Percentiles rank a stretch among this genome's conserved stretches.
Conservation (phyloP, 2,797 vertebrate genomes). For the Mus minutoides region DNA sequence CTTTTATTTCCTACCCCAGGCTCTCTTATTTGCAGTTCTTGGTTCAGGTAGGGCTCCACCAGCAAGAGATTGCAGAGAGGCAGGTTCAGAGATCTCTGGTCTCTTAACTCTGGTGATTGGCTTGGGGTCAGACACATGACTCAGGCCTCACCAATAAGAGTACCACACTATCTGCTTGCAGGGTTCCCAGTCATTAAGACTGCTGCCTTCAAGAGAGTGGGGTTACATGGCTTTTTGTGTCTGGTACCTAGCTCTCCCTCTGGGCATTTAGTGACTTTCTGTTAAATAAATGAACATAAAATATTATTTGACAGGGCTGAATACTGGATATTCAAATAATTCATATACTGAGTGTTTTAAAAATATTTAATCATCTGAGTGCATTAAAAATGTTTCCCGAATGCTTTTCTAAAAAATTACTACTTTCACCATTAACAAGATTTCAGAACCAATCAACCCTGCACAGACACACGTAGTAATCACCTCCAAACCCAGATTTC, state of each 20-base stretch:
- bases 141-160: background rate
- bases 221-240: background rate
- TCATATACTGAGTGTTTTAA: background rate
- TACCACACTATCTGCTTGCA: background rate
- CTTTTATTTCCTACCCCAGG: background rate
- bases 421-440: conserved; percentile 52
- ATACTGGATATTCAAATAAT: conserved; percentile 45
- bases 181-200: background rate
- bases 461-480: conserved; percentile 8
- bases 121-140: background rate
- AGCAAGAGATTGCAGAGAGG: background rate
- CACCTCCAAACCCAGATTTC: background rate
- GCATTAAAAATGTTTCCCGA: conserved; percentile 31
- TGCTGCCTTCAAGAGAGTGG: background rate
- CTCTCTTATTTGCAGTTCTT: background rate
- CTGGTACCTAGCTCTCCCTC: background rate
- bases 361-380: conserved; percentile 50
- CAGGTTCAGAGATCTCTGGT: background rate
- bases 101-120: background rate
- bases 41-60: background rate
- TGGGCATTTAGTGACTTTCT: background rate
- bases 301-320: conserved; percentile 4
- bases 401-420: conserved; percentile 24
- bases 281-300: conserved; percentile 36
- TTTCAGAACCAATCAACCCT: conserved; percentile 2